These are phyloP conservation scores for Australoheros facetus DNA, from an alignment of 2,797 vertebrate genomes.

Conservation along the genomic window DNA sequence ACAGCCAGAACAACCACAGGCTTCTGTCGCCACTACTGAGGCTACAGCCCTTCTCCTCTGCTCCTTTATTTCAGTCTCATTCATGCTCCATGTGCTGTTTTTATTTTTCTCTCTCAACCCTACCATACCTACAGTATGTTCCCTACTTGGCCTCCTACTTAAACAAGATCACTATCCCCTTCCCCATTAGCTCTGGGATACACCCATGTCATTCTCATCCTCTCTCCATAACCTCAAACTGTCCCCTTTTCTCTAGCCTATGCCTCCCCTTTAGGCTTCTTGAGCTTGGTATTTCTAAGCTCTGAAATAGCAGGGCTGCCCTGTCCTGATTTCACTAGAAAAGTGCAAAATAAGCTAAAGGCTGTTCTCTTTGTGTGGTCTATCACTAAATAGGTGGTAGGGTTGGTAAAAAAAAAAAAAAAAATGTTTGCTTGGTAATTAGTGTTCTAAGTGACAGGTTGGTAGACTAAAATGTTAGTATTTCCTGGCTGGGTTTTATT, in stretches of 20 bases:
- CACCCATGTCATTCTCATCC: slow-evolving; percentile 25
- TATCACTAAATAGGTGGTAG: slow-evolving; percentile 1
- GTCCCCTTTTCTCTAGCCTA: slow-evolving; percentile 32
- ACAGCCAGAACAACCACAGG: slow-evolving; percentile 68
- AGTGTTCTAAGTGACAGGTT: background rate
- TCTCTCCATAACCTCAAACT: slow-evolving; percentile 45
- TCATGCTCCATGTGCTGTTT: slow-evolving; percentile 39
- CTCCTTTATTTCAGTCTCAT: slow-evolving; percentile 31
- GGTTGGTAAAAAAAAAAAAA: background rate
- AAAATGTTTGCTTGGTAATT: slow-evolving; percentile 3
- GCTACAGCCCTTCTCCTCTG: slow-evolving; percentile 26
- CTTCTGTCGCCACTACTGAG: slow-evolving; percentile 41
- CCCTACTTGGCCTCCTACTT: slow-evolving; percentile 24
- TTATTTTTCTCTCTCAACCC: background rate
- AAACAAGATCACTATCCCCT: slow-evolving; percentile 30
- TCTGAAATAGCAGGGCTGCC: slow-evolving; percentile 18
- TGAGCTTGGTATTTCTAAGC: slow-evolving; percentile 11
- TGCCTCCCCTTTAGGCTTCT: slow-evolving; percentile 18
- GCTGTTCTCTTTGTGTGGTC: slow-evolving; percentile 29
- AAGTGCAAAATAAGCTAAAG: slow-evolving; percentile 50
- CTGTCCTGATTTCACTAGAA: slow-evolving; percentile 36
- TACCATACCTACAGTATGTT: slow-evolving; percentile 12
- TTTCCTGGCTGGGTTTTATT: background rate
- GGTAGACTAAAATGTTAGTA: background rate
- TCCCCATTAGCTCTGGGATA: slow-evolving; percentile 44